Percentiles rank a stretch among this genome's conserved stretches.
These are phyloP conservation scores for Trilocha varians DNA, from an alignment of 2,888 invertebrate species.

Conservation along the genomic window DNA sequence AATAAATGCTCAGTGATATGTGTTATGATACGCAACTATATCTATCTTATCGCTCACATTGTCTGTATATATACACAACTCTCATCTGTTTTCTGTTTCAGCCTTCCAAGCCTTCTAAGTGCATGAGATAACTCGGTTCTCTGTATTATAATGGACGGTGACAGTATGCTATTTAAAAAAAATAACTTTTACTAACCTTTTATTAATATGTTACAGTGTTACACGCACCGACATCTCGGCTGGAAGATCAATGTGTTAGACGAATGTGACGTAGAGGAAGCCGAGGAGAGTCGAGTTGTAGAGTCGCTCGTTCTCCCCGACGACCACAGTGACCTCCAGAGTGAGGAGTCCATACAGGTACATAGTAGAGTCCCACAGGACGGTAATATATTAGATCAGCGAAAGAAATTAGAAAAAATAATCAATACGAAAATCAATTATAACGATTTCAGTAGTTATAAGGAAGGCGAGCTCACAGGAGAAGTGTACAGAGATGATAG, in stretches of 20 bases:
- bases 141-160: constrained; percentile 39
- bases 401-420: constrained; percentile 56
- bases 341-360: constrained; percentile 76
- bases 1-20: too few species aligned
- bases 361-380: constrained; percentile 76
- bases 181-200: constrained; percentile 4
- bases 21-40: background rate
- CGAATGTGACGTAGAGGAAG: constrained; percentile 77
- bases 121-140: constrained; percentile 54
- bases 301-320: constrained; percentile 50
- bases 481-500: constrained; percentile 34
- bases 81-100: constrained; percentile 70
- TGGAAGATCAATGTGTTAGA: constrained; percentile 96
- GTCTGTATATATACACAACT: constrained; percentile 49
- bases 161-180: constrained; percentile 16
- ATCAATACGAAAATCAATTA: constrained; percentile 64
- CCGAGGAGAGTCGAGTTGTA: constrained; percentile 66
- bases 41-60: constrained; percentile 9
- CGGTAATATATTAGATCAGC: constrained; percentile 64
- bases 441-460: constrained; percentile 67
- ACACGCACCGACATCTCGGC: constrained; percentile 92
- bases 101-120: constrained; percentile 66
- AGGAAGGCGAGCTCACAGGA: constrained; percentile 39
- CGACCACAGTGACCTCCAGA: constrained; percentile 45
- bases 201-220: constrained; percentile 78